Percentiles rank a stretch among this genome's conserved stretches.
Conservation (phyloP, 2,797 vertebrate species). For the Selene dorsalis region DNA sequence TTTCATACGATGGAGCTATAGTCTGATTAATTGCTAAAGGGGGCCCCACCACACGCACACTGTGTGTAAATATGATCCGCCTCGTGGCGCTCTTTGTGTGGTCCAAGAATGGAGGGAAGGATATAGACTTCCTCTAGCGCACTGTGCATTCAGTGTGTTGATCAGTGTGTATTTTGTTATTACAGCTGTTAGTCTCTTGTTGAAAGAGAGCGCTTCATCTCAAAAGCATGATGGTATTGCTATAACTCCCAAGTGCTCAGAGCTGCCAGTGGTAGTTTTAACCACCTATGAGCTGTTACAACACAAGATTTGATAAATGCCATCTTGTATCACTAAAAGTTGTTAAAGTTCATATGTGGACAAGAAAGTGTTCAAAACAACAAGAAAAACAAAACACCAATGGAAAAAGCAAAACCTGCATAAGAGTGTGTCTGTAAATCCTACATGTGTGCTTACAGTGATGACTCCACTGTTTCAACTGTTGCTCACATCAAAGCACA, state of each 20-base stretch:
- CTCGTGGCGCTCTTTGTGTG: slow-evolving; percentile 5
- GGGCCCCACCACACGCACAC: not conserved
- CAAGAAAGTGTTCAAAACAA: not conserved
- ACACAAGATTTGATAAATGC: slow-evolving; percentile 11
- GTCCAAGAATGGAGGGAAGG: not conserved
- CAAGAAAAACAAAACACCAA: not conserved
- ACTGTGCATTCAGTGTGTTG: slow-evolving; percentile 11
- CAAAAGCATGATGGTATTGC: slow-evolving; percentile 4
- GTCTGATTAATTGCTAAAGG: slow-evolving; percentile 10
- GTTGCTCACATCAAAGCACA: not conserved
- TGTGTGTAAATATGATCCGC: slow-evolving; percentile 29
- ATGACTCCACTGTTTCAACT: not conserved
- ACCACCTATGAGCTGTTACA: not conserved
- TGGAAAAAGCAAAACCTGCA: not conserved
- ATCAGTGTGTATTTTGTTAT: slow-evolving; percentile 13
- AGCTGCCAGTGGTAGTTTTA: not conserved
- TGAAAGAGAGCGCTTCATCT: not conserved
- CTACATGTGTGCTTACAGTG: not conserved
- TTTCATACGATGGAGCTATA: not conserved
- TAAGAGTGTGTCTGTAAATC: not conserved
- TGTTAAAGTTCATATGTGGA: too few relatives aligned
- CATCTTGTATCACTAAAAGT: not conserved
- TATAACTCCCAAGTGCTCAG: not conserved
- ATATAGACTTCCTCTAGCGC: not conserved
- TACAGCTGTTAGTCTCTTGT: slow-evolving; percentile 8